Percentiles rank a stretch among this genome's conserved stretches.
Conservation (phyloP, 2,113 vertebrate genomes). For the Engraulis encrasicolus region DNA sequence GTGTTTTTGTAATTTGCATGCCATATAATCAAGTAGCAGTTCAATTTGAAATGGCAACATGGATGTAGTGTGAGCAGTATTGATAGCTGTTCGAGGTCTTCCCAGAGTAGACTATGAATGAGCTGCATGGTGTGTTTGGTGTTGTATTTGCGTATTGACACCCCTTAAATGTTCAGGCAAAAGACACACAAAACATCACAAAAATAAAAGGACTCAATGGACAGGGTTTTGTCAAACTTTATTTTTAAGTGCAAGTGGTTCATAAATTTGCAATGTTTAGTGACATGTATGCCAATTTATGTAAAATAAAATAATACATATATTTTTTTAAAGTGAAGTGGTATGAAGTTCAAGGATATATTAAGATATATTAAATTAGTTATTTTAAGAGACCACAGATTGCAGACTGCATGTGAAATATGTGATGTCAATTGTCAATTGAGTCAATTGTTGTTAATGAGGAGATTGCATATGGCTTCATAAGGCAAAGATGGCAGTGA, state of each 20-base stretch:
- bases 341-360: neutral
- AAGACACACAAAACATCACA: neutral
- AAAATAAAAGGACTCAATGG: neutral
- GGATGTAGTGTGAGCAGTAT: no score
- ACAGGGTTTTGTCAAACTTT: slow-evolving; percentile 43
- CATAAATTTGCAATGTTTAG: slow-evolving; percentile 33
- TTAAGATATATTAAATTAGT: slow-evolving; percentile 18
- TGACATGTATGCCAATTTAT: slow-evolving; percentile 25
- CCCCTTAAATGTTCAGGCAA: neutral
- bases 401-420: neutral
- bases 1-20: neutral
- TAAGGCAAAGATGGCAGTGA: neutral
- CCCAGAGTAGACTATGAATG: no score
- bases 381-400: neutral
- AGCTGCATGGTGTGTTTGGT: neutral
- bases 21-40: no score
- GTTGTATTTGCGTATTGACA: neutral
- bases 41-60: no score
- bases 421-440: no score
- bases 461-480: neutral
- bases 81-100: no score
- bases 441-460: neutral
- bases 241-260: slow-evolving; percentile 53
- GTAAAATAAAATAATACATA: slow-evolving; percentile 8
- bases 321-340: neutral